Base-by-base conservation (phyloP, 2,113 vertebrate species). In the Poeciliopsis turrubarensis region DNA sequence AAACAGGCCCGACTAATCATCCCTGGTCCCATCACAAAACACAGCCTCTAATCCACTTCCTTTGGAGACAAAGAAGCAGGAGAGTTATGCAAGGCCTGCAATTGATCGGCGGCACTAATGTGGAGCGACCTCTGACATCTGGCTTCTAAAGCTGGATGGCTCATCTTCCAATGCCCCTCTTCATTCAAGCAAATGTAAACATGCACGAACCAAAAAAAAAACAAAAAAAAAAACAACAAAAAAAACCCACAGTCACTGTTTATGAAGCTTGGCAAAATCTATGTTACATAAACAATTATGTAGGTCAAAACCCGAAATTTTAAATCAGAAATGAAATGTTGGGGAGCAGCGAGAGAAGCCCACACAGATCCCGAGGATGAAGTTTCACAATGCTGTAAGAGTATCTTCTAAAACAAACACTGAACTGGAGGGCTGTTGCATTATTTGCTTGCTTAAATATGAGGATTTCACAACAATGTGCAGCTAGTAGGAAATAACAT, bases 31-130 rank as follows among this genome's bases (percentile, higher is more conserved):
- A 80, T 74, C 85, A 89, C 86, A 87, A 79, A 90, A 85, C 86
- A 88, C 81, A 75, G 82, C 75, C 85, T 79, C 86, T 92, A 92
- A 92, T 92, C 90, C 86, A 92, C 91, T 92, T 93, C 92, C 90
- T 91, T 86, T 71, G 78, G 71, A 88, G 85, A 93, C 92, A 93
- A 93, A 92, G 89, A 76, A 79, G 79, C 65, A 66, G 85, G 83
- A 86, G 83, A 90, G 92, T 92, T 92, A 94, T 83, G 90, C 90
- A 93, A 94, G 90, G 78, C 83, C 85, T 77, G 87, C 86, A 77
- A 92, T 90, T 93, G 92, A 93, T 92, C 79, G 76, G 88, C 81
- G 68, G 90, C 91, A 90, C 90, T 93, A 93, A 93, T 78, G 90
- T 87, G 86, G 86, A 90, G 91, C 83, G 83, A 91, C 92, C 92